Evolutionary conservation across 2,888 invertebrate species (phyloP), one percentile per base, ranked within the genome.

Genomic region (Chrysina gloriosa): DNA sequence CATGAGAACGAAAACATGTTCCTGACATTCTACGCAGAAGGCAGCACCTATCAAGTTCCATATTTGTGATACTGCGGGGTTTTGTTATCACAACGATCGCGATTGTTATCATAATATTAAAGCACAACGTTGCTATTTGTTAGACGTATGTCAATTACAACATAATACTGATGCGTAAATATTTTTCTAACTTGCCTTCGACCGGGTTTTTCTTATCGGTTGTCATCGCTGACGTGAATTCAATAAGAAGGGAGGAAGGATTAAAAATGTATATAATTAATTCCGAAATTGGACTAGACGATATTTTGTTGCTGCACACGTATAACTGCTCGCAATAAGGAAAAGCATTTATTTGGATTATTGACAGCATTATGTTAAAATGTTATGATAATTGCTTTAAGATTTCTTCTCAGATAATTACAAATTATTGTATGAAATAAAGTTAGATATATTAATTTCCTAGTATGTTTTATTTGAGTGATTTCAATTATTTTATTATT

Each of bases 1-100:
- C 72, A 68, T 72, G 72, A 65, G 71, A 72, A 72, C 65, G 34
- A 36, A 36, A 65, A 69, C 65, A 56, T 72, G 72, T 64, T 70
- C 63, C 65, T 67, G 72, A 72, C 71, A 69, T 65, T 52, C 67
- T 39, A 65, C 65, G 56, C 64, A 42, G 52, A 45, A 61, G 65
- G 67, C 68, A 66, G 66, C 71, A 66, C 67, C 50, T 42, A 71
- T 68, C 63, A 71, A 65, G 56, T 58, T 61, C 66, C 66, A 61
- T 69, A 50, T 67, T 67, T 63, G 48, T 56, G 29, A 69, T 61
- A 61, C 68, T 45, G 67, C 56, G 54, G 31, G 47, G 66, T 66
- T 42, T 54, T 71, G 71, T 73, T 73, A 72, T 73, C 67, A 71
- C 54, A 72, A 68, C 69, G 36, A 52, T 67, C 63, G 47, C 63